Conservation (phyloP, 2,113 vertebrate genomes). For the Tupaia tana region DNA sequence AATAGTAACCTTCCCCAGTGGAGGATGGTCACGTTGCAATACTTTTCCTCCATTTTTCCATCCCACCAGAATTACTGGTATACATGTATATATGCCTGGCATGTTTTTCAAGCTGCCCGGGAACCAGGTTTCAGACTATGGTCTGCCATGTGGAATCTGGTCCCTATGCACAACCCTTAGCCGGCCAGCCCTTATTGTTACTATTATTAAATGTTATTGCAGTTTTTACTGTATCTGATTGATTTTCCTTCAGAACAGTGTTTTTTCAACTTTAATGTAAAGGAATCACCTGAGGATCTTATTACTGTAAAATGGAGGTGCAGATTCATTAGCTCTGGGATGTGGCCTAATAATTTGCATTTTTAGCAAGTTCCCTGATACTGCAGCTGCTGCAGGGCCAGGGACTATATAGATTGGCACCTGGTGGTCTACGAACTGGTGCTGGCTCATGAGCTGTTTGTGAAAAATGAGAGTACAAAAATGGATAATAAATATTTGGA, state of each 20-base stretch:
- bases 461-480: neutral
- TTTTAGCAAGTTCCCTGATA: neutral
- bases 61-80: no score
- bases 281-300: neutral
- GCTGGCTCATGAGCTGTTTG: neutral
- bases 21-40: no score
- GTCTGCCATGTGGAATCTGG: no score
- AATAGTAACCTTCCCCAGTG: no score
- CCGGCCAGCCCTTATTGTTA: neutral
- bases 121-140: no score
- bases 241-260: neutral
- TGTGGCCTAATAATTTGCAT: neutral
- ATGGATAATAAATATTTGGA: neutral
- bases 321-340: neutral
- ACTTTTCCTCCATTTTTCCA: no score
- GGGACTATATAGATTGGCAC: no score
- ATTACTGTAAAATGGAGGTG: neutral
- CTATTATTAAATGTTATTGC: neutral
- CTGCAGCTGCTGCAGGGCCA: neutral
- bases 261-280: constrained; percentile 15
- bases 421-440: no score
- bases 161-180: no score
- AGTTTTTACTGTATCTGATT: neutral
- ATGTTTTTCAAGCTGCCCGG: no score
- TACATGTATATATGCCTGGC: no score